phyloP scores from a whole-genome alignment of 2,113 vertebrate genomes.

The Macrotis lagotis region DNA sequence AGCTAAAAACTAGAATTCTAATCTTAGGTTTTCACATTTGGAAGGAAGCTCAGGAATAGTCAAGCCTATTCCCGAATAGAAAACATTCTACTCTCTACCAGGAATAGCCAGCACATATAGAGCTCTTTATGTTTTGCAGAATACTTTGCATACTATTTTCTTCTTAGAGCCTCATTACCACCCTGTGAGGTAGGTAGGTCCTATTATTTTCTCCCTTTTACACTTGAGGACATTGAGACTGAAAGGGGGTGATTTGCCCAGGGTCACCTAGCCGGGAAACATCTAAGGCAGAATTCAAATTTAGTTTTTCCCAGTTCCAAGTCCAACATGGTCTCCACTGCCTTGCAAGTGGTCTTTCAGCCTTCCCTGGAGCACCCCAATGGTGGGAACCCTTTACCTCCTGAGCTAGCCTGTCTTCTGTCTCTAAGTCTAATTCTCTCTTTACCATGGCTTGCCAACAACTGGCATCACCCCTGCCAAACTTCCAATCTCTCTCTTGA shows the following conservation, averaged over 20 bases:
- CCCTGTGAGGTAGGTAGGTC: not conserved
- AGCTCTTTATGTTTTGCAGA: not conserved
- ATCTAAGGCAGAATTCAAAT: not conserved
- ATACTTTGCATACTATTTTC: not conserved
- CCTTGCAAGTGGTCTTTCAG: no score
- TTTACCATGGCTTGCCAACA: no score
- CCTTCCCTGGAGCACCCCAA: no score
- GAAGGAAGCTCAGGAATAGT: no score
- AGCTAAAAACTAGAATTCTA: no score
- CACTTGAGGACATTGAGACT: not conserved
- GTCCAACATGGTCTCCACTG: no score
- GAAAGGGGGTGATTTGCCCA: not conserved
- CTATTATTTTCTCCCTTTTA: not conserved
- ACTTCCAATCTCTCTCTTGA: not conserved
- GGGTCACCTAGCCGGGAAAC: not conserved
- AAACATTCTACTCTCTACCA: no score
- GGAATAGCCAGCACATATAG: not conserved
- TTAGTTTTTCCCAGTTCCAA: not conserved
- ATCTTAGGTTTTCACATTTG: no score
- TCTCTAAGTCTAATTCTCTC: no score
- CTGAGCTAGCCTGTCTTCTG: no score
- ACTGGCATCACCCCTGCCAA: not conserved
- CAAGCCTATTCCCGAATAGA: not conserved
- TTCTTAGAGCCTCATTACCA: not conserved
- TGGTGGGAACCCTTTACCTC: no score